Percentiles rank a stretch among this genome's conserved stretches.
phyloP scores from a whole-genome alignment of 2,797 vertebrate species.

The Eurystomus glaucurus region DNA sequence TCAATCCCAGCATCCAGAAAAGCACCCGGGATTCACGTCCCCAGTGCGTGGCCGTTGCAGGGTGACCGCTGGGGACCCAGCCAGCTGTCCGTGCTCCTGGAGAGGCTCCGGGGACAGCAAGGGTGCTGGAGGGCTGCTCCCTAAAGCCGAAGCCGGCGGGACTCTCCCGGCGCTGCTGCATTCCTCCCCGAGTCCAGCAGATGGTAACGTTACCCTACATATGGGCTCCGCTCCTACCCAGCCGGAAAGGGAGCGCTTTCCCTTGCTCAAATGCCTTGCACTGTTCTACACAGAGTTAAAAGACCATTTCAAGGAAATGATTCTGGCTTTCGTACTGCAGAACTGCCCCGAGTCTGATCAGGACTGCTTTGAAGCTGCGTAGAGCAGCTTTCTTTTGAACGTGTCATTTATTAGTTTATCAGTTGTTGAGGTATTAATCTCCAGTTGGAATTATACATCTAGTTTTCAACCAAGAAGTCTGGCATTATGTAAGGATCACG shows the following conservation, averaged over 20 bases:
- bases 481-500: fast-evolving
- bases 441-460: not conserved
- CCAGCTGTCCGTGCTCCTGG: fast-evolving
- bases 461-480: not conserved
- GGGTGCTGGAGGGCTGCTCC: fast-evolving
- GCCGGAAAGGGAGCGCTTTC: not conserved
- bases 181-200: not conserved
- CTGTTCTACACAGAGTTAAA: not conserved
- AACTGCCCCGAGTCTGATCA: not conserved
- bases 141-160: not conserved
- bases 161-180: not conserved
- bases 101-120: fast-evolving
- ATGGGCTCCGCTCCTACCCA: not conserved
- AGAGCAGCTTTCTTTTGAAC: not conserved
- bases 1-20: fast-evolving
- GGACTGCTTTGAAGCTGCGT: not conserved
- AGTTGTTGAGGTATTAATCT: not conserved
- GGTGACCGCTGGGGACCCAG: fast-evolving
- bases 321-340: not conserved
- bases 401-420: not conserved
- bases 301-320: not conserved
- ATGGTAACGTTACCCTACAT: not conserved
- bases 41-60: fast-evolving
- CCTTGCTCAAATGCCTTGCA: no score
- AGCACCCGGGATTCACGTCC: fast-evolving